A percentile compares a stretch with the other conserved stretches of the same genome.
Evolutionary conservation across 2,113 vertebrate genomes (phyloP).

Genomic region (human): DNA sequence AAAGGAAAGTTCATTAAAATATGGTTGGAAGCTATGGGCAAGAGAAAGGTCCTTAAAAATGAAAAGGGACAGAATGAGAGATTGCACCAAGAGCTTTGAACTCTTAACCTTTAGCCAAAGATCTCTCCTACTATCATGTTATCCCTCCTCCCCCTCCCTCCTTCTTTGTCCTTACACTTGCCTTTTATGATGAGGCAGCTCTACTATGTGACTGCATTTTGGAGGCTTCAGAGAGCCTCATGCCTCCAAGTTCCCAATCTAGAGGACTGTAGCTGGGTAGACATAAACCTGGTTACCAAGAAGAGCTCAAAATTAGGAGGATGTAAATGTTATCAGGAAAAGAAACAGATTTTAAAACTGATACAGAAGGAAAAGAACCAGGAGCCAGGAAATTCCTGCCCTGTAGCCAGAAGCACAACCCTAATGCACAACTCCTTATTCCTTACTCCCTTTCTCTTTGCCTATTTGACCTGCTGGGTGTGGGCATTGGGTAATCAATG

Average conservation of each 20-base stretch:
- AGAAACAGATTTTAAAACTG: slow-evolving; percentile 28
- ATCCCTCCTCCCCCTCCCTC: neutral
- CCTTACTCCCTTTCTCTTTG: neutral
- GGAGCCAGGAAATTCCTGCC: neutral
- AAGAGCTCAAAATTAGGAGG: slow-evolving; percentile 16
- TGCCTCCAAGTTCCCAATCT: neutral
- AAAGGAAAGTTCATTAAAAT: neutral
- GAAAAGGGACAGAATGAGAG: slow-evolving; percentile 13
- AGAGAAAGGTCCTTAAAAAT: slow-evolving; percentile 13
- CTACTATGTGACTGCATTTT: neutral
- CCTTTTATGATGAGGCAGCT: neutral
- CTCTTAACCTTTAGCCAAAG: neutral
- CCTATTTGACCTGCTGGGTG: neutral
- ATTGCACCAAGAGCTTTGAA: slow-evolving; percentile 18
- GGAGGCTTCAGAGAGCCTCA: neutral
- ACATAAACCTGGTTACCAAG: neutral
- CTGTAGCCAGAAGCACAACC: neutral
- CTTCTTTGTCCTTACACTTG: neutral
- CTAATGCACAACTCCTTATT: neutral
- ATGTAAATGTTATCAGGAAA: neutral
- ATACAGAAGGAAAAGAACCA: neutral
- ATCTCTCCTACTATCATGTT: neutral
- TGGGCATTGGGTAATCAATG: neutral
- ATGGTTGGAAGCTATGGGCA: neutral
- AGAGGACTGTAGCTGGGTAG: neutral